phyloP scores from a whole-genome alignment of 2,888 invertebrate genomes.

The Lycaena phlaeas region DNA sequence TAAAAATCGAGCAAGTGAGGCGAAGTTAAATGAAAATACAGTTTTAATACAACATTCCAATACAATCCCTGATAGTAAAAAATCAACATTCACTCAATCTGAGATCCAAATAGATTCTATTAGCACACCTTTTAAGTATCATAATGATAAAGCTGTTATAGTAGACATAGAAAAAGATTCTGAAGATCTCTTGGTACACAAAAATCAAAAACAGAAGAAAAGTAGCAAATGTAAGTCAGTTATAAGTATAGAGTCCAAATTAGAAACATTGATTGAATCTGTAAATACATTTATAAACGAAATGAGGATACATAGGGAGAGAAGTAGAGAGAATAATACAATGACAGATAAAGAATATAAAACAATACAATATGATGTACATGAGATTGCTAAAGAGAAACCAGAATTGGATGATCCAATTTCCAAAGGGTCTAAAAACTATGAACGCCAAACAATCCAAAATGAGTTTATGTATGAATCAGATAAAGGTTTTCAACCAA shows the following conservation, averaged over 20 bases:
- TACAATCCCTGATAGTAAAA: not conserved
- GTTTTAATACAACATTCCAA: not conserved
- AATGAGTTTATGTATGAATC: too few species aligned
- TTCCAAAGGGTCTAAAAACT: not conserved
- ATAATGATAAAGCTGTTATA: slow-evolving; percentile 10
- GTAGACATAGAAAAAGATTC: not conserved
- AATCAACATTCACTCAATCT: slow-evolving; percentile 17
- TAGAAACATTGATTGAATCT: slow-evolving; percentile 36
- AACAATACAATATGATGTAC: too few species aligned
- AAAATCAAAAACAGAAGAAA: not conserved
- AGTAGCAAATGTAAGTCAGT: slow-evolving; percentile 19
- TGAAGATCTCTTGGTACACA: not conserved
- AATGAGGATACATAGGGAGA: slow-evolving; percentile 26
- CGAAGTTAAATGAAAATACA: not conserved
- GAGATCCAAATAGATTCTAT: not conserved
- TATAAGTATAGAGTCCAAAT: slow-evolving; percentile 36
- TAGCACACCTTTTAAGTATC: too few species aligned
- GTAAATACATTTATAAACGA: slow-evolving; percentile 37
- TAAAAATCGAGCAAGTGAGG: slow-evolving; percentile 12
- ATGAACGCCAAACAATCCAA: too few species aligned
- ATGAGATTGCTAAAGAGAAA: not conserved
- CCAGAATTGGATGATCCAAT: not conserved
- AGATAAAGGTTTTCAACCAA: too few species aligned
- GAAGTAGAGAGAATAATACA: slow-evolving; percentile 13
- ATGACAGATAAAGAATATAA: not conserved